Base-by-base conservation (phyloP, 2,888 invertebrate genomes). In the Chrysina gloriosa region DNA sequence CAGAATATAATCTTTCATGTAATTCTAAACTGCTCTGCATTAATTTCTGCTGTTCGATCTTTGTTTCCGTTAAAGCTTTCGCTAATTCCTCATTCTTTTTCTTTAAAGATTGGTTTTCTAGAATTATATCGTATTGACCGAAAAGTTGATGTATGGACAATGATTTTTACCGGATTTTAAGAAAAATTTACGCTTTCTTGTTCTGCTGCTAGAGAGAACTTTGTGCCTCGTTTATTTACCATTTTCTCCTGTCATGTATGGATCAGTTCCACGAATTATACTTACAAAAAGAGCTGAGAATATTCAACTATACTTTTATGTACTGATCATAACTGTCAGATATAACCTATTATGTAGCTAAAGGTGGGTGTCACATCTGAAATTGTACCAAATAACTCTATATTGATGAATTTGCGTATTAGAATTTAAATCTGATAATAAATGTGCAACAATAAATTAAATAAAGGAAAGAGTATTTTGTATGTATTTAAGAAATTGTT, bases 21-120 rank as follows among this genome's bases (percentile, higher is more conserved):
- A 65, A 16, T 3, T 36, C 16, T 16, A 42, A 39, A 14, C 5
- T 67, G 5, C 52, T 68, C n/a, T 67, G 29, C 0, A 65, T 14
- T n/a, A 64, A 29, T 21, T 69, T 61, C 5, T 47, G 31, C 11
- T 52, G 48, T 16, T 61, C 48, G 19, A 27, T 58, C 52, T 70
- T 70, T 1, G 52, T 9, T 2, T 71, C 67, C 19, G 70, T 29
- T n/a, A 71, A 36, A 9, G 70, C 70, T 58, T 67, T 70, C 5
- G 71, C 69, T 6, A 73, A 61, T 2, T 69, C 70, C 1, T 27
- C 7, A 54, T 71, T 73, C 56, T 70, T 70, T 6, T 16, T 58
- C 27, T 64, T 66, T 23, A 71, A 29, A 36, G 23, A 52, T n/a
- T 23, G 11, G 19, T 36, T 69, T 61, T 72, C 72, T 72, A 63